These are phyloP conservation scores for Desoria tigrina DNA, from an alignment of 2,888 invertebrate genomes.

Conservation along the genomic window DNA sequence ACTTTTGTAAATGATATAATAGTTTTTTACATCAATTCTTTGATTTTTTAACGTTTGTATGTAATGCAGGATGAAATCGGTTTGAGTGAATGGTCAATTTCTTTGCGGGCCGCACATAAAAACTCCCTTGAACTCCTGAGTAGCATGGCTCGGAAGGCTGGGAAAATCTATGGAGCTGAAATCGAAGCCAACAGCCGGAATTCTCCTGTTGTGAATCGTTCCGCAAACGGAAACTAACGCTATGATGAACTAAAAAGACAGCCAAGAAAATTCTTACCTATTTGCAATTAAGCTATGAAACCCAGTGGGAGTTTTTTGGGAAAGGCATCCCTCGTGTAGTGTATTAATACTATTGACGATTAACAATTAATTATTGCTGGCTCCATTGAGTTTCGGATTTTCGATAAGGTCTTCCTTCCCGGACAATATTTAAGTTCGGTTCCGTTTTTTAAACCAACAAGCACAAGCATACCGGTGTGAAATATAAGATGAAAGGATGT, in stretches of 20 bases:
- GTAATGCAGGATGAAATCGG: constrained; percentile 88
- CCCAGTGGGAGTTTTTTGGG: too few species aligned
- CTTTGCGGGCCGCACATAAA: constrained; percentile 92
- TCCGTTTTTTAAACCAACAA: too few species aligned
- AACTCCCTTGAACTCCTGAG: constrained; percentile 92
- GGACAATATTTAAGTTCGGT: not conserved
- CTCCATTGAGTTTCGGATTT: too few species aligned
- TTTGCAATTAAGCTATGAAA: not conserved
- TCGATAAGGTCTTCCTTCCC: constrained; percentile 3
- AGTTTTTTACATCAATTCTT: not conserved
- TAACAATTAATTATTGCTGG: too few species aligned
- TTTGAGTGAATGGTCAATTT: constrained; percentile 96
- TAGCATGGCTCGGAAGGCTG: constrained; percentile 97
- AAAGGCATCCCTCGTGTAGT: too few species aligned
- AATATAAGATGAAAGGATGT: too few species aligned
- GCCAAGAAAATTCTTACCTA: not conserved
- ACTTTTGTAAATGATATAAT: not conserved
- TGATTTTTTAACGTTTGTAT: too few species aligned
- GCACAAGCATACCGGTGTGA: too few species aligned
- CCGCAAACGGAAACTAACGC: constrained; percentile 48
- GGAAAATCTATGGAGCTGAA: constrained; percentile 95
- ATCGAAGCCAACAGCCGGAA: constrained; percentile 50
- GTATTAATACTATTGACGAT: too few species aligned
- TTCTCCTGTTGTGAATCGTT: constrained; percentile 51
- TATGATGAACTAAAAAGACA: constrained; percentile 19